Evolutionary conservation across 2,888 invertebrate genomes (phyloP).

Genomic region (Calliopum simillimum): DNA sequence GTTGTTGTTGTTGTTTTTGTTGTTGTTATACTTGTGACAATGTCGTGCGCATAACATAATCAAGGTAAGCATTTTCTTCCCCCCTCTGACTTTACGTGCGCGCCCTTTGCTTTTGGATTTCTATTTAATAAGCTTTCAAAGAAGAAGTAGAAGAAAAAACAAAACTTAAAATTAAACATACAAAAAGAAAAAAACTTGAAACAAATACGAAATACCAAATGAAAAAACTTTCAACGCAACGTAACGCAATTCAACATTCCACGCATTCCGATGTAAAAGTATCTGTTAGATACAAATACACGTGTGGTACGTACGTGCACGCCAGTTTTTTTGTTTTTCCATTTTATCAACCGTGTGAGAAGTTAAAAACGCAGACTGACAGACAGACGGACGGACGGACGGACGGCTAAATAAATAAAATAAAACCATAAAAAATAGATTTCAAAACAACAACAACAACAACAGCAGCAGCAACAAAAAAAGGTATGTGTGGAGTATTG

Average conservation of each 20-base stretch:
- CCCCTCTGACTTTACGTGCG: neutral
- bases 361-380: no score
- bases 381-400: no score
- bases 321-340: no score
- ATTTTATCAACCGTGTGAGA: no score
- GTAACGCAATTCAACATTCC: slow-evolving; percentile 15
- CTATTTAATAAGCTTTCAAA: slow-evolving; percentile 17
- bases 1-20: slow-evolving; percentile 1
- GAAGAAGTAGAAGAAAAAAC: neutral
- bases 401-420: slow-evolving; percentile 12
- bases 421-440: slow-evolving; percentile 25
- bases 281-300: neutral
- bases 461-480: neutral
- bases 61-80: slow-evolving; percentile 16
- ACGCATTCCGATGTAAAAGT: slow-evolving; percentile 21
- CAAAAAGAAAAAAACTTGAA: no score
- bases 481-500: slow-evolving; percentile 1
- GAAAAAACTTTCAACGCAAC: neutral
- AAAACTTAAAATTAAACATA: neutral
- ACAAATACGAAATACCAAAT: no score
- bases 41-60: slow-evolving; percentile 23
- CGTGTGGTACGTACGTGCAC: neutral
- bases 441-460: slow-evolving; percentile 5
- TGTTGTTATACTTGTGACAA: slow-evolving; percentile 12
- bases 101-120: neutral